These are phyloP conservation scores for Corythornis leucogaster DNA, from an alignment of 2,797 vertebrate genomes.

Conservation along the genomic window DNA sequence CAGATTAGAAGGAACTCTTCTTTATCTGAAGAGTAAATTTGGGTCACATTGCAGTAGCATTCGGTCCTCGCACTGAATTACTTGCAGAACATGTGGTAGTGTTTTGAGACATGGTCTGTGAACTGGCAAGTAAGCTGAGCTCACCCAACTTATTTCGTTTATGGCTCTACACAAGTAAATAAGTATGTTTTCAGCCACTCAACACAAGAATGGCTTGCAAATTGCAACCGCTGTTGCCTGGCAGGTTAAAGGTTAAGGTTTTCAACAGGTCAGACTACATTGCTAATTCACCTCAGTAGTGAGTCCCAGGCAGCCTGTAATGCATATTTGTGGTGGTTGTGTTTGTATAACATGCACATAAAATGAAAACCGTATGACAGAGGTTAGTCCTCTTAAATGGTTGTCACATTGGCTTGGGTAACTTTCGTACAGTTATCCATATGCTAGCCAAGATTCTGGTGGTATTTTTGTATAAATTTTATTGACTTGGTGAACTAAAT, in stretches of 20 bases:
- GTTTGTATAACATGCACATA: conserved; percentile 47
- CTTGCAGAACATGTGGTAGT: conserved; percentile 60
- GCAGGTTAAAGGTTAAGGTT: conserved; percentile 69
- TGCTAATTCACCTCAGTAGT: conserved; percentile 70
- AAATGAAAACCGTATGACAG: conserved; percentile 75
- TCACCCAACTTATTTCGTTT: conserved; percentile 53
- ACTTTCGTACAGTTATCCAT: conserved; percentile 37
- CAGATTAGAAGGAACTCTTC: not conserved
- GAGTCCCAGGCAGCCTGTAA: conserved; percentile 63
- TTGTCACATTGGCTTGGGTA: conserved; percentile 60
- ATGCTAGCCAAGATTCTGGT: conserved; percentile 49
- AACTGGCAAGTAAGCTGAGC: conserved; percentile 57
- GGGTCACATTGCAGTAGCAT: conserved; percentile 16
- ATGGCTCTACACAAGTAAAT: conserved; percentile 68
- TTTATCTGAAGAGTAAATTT: conserved; percentile 37
- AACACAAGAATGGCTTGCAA: conserved; percentile 65
- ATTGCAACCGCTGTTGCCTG: conserved; percentile 61
- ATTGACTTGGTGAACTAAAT: conserved; percentile 59
- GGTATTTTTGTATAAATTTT: conserved; percentile 49
- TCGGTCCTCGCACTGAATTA: not conserved
- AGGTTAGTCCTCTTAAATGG: conserved; percentile 63
- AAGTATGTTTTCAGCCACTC: conserved; percentile 62
- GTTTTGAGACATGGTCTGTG: conserved; percentile 54
- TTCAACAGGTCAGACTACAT: conserved; percentile 69
- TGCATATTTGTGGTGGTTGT: conserved; percentile 62